A percentile compares a stretch with the other conserved stretches of the same genome.
Conservation (phyloP, 2,113 vertebrate genomes). For the Megaceryle torquata region DNA sequence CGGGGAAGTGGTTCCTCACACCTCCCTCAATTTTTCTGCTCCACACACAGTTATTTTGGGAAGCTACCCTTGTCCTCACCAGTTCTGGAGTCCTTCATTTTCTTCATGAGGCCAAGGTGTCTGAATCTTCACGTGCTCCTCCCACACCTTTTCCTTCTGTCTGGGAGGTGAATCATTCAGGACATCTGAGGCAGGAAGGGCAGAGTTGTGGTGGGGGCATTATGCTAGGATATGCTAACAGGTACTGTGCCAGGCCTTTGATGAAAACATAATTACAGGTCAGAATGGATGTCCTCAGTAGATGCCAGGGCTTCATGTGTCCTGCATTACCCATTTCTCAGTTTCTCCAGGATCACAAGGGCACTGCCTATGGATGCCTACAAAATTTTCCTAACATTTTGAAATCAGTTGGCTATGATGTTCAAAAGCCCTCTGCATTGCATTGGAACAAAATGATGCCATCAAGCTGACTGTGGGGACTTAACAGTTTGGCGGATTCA, state of each 20-base stretch:
- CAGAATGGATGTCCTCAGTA: not conserved
- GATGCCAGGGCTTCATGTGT: not conserved
- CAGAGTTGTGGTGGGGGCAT: not conserved
- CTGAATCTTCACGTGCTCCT: not conserved
- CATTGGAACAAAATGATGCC: not conserved
- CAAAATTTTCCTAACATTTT: not conserved
- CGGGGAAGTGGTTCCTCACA: not conserved
- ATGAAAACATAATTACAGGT: slow-evolving; percentile 2
- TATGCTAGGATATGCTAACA: not conserved
- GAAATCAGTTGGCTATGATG: not conserved
- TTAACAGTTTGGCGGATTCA: not conserved
- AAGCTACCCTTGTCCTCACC: not conserved
- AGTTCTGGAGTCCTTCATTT: not conserved
- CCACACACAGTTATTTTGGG: not conserved
- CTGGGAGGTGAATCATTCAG: not conserved
- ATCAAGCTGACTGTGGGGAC: not conserved
- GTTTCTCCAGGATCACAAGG: not conserved
- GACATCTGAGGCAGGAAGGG: not conserved
- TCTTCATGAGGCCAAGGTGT: not conserved
- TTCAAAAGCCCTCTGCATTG: not conserved
- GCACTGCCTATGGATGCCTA: not conserved
- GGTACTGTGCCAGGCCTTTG: not conserved
- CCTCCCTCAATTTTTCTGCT: not conserved
- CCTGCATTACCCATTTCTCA: not conserved
- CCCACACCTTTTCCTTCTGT: slow-evolving; percentile 27